Evolutionary conservation across 1,140 invertebrate species (phyloP), one percentile per base, ranked within the genome.

Genomic region (Latrodectus geometricus): DNA sequence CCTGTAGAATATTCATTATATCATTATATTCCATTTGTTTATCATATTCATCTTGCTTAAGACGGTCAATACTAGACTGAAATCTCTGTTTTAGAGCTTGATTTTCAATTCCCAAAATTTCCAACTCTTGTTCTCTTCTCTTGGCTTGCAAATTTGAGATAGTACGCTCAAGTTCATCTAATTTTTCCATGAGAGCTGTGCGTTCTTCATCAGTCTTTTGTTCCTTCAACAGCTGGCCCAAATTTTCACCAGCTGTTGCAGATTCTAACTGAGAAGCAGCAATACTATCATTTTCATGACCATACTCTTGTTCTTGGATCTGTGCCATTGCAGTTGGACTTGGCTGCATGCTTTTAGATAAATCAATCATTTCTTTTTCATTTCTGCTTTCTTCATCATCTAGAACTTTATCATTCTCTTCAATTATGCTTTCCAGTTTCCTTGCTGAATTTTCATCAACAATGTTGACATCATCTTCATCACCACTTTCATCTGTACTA

Each of bases 91-190:
- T 93, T 0, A 98, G 90, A 48, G 96, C 95, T 80, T 94, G 91
- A 90, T 97, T 98, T 90, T 97, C 96, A 90, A 97, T 96, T 56
- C 94, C 95, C 9, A 94, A 94, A 89, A 97, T 95, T 91, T 97
- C 95, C 74, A 94, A 92, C 89, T 97, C 95, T 89, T 96, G 96
- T 88, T 95, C 94, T 68, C 94, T 92, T 87, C 95, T 92, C 72
- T 94, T 93, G 70, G 93, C 92, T 89, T 94, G 94, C 17, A 97
- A 90, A 81, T 95, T 94, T 23, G 93, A 92, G 50, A 97, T 91
- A 91, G 97, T 88, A 48, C 76, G 80, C 76, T 88, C 88, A 9
- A 90, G 69, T 85, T 89, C 89, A 9, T 83, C 74, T 12, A 90
- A 70, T 69, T 89, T 90, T 23, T 88, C 87, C 61, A 89, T 72